Conservation (phyloP, 2,113 vertebrate genomes). For the Odontesthes bonariensis region DNA sequence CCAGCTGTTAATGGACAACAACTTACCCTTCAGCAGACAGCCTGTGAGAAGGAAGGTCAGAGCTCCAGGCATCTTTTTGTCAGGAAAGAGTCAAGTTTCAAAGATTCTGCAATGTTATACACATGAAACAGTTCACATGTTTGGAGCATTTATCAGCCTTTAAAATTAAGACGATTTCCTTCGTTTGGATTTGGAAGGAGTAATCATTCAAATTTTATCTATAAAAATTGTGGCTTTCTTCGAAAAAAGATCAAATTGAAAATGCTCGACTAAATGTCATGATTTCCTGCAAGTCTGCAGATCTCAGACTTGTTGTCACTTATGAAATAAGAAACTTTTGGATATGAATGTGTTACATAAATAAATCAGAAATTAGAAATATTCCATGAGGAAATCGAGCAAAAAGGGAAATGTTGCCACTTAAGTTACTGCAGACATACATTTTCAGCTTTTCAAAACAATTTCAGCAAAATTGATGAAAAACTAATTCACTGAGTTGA, state of each 20-base stretch:
- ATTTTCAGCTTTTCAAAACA: rapidly evolving
- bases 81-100: neutral
- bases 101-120: neutral
- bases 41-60: slow-evolving; percentile 1
- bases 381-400: too few species aligned
- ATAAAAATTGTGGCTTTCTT: too few species aligned
- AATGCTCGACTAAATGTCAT: too few species aligned
- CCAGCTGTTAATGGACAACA: neutral
- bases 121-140: neutral
- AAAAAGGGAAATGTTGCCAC: rapidly evolving
- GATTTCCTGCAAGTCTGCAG: too few species aligned
- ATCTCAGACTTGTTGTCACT: too few species aligned
- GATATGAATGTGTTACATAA: too few species aligned
- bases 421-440: neutral
- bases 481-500: too few species aligned
- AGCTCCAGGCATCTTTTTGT: slow-evolving; percentile 8
- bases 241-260: too few species aligned
- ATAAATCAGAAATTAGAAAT: too few species aligned
- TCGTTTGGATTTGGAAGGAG: too few species aligned
- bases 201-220: too few species aligned
- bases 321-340: neutral
- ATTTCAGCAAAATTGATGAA: neutral
- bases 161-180: too few species aligned
- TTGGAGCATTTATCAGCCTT: neutral
- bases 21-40: slow-evolving; percentile 19